Evolutionary conservation across 2,797 vertebrate species (phyloP), one percentile per base, ranked within the genome.

Genomic region (Limosa lapponica): DNA sequence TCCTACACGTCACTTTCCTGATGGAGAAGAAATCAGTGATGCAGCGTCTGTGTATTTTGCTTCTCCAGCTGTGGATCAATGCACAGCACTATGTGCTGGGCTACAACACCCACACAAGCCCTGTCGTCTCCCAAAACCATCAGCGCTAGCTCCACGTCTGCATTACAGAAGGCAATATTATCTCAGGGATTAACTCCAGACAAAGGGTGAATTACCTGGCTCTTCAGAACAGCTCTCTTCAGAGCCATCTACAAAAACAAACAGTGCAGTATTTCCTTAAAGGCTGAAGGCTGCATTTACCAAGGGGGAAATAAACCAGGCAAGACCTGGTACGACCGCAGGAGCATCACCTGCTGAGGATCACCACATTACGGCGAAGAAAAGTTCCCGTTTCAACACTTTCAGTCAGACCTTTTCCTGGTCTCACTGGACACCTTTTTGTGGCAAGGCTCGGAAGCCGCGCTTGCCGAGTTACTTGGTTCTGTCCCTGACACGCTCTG

Each of bases 71-170:
- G 32, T 1, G 4, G 12, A 11, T 4, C 1, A 1, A 5, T 8
- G 61, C 79, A 23, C 58, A 24, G 3, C 52, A 3, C 69, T 13
- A 0, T 2, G 27, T 48, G 62, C 78, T 10, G 43, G 54, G 23
- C 78, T 36, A 3, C 34, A 54, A 1, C 19, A 17, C 34, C 36
- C 69, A 23, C 55, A 65, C 22, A 22, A 84, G 62, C 78, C 55
- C 58, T 41, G 54, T 46, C 18, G 2, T 36, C 41, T 88, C 88
- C 80, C 66, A 11, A n/a, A 75, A 0, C 34, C 70, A 10, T 2
- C 85, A 61, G 49, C 36, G 34, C 73, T 17, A n/a, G 14, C 23
- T 58, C 34, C 2, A 0, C 1, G 52, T 2, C 22, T 1, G 12
- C 7, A n/a, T 28, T 49, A 32, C 87, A 92, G 82, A 64, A 87